phyloP scores from a whole-genome alignment of 2,888 invertebrate species.

The Cecidostiba fungosa region DNA sequence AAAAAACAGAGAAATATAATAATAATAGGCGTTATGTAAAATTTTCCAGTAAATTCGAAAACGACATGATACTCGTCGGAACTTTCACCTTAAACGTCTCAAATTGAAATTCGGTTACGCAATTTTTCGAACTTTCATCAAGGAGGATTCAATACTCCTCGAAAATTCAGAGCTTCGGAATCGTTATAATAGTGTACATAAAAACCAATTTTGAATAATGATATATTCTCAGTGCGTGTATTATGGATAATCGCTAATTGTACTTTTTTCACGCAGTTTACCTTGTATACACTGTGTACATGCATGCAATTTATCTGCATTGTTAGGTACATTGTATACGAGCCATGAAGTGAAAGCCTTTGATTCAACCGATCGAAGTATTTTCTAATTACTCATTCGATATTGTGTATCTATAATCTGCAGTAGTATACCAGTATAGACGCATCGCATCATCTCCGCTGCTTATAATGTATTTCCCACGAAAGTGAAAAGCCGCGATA shows the following conservation, averaged over 20 bases:
- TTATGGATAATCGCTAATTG: neutral
- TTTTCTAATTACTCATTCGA: neutral
- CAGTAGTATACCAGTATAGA: neutral
- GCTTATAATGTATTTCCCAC: conserved; percentile 14
- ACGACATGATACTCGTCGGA: neutral
- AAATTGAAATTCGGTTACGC: neutral
- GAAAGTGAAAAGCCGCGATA: conserved; percentile 31
- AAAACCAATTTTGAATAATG: neutral
- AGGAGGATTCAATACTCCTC: neutral
- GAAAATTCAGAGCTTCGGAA: neutral
- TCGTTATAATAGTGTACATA: too few species aligned
- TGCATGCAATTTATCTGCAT: neutral
- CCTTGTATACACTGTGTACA: neutral
- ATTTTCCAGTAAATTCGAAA: neutral
- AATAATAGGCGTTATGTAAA: neutral
- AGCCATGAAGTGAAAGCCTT: conserved; percentile 2
- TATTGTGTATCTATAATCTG: conserved; percentile 17
- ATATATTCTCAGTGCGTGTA: neutral
- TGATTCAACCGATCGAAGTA: neutral
- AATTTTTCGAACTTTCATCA: neutral
- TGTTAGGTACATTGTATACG: neutral
- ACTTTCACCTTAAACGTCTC: conserved; percentile 1
- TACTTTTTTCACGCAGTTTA: neutral
- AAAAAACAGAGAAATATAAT: neutral
- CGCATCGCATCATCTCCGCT: neutral